phyloP scores from a whole-genome alignment of 1,140 invertebrate species.

The Diploscapter pachys region DNA sequence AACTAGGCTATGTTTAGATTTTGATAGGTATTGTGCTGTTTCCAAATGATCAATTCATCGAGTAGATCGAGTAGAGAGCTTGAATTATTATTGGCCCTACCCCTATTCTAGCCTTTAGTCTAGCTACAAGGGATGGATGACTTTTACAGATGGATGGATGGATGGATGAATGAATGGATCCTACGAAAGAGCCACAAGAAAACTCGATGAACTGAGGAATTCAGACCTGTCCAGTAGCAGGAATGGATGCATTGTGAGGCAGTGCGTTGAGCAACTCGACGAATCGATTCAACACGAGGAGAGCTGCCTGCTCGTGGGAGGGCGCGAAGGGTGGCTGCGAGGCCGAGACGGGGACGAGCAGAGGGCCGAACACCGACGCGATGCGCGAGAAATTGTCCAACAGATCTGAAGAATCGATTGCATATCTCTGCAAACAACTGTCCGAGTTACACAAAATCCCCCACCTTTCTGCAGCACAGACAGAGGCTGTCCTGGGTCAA shows the following conservation, averaged over 20 bases:
- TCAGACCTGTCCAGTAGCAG: constrained; percentile 20
- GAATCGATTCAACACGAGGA: constrained; percentile 20
- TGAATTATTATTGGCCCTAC: too few relatives aligned
- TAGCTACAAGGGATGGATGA: too few relatives aligned
- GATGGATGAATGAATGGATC: too few relatives aligned
- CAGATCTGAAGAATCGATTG: constrained; percentile 10
- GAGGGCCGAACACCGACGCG: constrained; percentile 20
- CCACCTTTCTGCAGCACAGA: constrained; percentile 15
- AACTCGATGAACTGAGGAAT: too few relatives aligned
- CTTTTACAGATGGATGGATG: too few relatives aligned
- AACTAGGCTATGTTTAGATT: neutral
- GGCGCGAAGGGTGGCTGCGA: constrained; percentile 30
- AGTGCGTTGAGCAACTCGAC: constrained; percentile 25
- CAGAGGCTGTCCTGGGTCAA: constrained; percentile 15
- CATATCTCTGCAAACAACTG: neutral
- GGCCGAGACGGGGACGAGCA: constrained; percentile 15
- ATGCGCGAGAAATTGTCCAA: constrained; percentile 23
- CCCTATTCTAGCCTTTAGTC: too few relatives aligned
- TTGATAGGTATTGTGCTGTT: too few relatives aligned
- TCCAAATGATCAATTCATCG: too few relatives aligned
- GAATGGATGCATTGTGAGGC: constrained; percentile 19
- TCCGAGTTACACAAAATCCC: neutral
- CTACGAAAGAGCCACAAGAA: too few relatives aligned
- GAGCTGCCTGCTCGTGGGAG: constrained; percentile 17
- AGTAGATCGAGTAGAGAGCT: too few relatives aligned